A percentile compares a stretch with the other conserved stretches of the same genome.
Evolutionary conservation across 1,140 invertebrate genomes (phyloP).

Genomic region (Neodiprion pinetum): DNA sequence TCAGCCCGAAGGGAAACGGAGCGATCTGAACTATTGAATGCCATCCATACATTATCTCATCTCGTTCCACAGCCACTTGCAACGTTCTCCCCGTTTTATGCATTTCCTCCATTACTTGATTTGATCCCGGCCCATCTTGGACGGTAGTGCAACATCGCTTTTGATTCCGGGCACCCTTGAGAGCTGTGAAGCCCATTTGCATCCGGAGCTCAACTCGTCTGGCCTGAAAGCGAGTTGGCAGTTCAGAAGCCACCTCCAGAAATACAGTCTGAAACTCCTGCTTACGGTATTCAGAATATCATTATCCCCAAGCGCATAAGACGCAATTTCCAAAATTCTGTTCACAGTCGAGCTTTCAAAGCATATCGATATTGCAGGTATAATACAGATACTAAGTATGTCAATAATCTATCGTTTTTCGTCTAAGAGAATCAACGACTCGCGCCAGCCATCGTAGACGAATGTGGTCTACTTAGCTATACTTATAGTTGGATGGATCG

Average conservation of each 20-base stretch:
- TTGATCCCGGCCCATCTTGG: neutral
- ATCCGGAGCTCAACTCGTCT: neutral
- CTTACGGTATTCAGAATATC: no score
- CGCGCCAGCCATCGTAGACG: no score
- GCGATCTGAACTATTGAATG: neutral
- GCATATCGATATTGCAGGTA: no score
- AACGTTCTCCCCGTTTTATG: slow-evolving; percentile 11
- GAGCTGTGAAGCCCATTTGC: neutral
- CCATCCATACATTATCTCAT: neutral
- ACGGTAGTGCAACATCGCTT: neutral
- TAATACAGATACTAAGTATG: no score
- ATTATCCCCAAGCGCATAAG: no score
- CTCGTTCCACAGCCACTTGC: neutral
- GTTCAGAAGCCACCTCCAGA: no score
- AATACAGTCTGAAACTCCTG: no score
- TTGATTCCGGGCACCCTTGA: neutral
- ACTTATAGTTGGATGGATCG: neutral
- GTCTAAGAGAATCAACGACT: no score
- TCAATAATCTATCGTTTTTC: no score
- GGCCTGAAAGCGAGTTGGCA: neutral
- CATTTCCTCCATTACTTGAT: slow-evolving; percentile 12
- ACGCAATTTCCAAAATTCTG: no score
- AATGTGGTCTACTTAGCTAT: no score
- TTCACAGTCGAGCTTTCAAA: no score
- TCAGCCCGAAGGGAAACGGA: neutral